Percentiles rank a stretch among this genome's conserved stretches.
These are phyloP conservation scores for Tyto alba DNA, from an alignment of 2,113 vertebrate species.

Conservation along the genomic window DNA sequence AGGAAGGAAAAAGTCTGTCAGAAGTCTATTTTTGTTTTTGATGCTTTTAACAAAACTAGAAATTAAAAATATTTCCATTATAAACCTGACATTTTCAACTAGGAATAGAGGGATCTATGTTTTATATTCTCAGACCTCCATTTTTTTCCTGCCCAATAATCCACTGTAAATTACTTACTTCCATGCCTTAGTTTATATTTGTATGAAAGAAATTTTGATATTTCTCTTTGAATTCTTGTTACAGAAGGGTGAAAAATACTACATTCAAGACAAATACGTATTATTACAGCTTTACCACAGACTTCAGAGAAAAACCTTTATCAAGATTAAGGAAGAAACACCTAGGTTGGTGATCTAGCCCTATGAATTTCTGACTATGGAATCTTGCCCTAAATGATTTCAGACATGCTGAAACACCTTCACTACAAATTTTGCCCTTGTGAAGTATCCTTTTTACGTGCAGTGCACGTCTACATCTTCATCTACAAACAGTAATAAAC, in stretches of 20 bases:
- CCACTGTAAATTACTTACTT: background rate
- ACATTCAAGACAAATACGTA: background rate
- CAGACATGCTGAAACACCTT: background rate
- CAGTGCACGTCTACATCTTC: background rate
- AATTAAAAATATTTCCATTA: background rate
- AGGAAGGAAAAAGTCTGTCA: background rate
- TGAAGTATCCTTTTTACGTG: background rate
- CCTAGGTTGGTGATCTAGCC: background rate
- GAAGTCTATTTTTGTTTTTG: background rate
- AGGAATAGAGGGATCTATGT: background rate
- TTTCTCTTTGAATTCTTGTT: background rate
- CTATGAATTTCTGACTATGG: background rate
- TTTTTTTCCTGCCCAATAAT: background rate
- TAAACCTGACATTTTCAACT: background rate
- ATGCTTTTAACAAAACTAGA: background rate
- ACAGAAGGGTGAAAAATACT: background rate
- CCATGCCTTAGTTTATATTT: background rate
- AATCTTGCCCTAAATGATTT: background rate
- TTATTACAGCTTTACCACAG: background rate
- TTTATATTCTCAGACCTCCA: background rate
- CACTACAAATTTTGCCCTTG: background rate
- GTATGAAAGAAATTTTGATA: background rate
- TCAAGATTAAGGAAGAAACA: background rate
- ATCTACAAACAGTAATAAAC: background rate
- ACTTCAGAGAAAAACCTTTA: background rate